A percentile compares a stretch with the other conserved stretches of the same genome.
These are phyloP conservation scores for Cephalopachus bancanus DNA, from an alignment of 2,797 vertebrate species.

Conservation along the genomic window DNA sequence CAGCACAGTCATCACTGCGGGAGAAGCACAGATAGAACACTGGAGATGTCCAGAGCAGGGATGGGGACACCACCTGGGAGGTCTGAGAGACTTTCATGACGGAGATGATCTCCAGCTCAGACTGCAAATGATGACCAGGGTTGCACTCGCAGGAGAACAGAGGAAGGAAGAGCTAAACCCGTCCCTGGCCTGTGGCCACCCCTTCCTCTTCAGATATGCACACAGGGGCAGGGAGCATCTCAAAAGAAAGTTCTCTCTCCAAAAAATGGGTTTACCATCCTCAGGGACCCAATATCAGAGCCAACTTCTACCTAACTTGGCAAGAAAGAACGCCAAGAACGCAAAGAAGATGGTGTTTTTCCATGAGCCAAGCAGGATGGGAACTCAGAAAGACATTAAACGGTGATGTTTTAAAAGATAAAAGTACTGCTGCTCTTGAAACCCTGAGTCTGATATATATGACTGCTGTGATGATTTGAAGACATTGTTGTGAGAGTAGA, in stretches of 20 bases:
- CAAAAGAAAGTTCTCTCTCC: background rate
- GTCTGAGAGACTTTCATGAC: background rate
- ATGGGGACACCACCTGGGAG: background rate
- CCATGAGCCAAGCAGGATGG: background rate
- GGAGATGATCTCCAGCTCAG: background rate
- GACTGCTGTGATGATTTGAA: background rate
- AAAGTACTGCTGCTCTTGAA: background rate
- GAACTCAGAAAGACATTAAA: background rate
- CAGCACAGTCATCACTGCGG: background rate
- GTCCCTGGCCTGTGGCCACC: rapidly evolving
- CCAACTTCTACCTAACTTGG: background rate
- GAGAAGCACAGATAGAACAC: background rate
- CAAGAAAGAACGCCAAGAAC: background rate
- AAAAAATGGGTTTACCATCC: background rate
- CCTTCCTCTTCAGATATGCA: background rate
- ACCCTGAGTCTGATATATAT: background rate
- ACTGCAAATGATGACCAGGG: too few species aligned
- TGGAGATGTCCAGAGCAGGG: background rate
- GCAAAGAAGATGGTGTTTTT: background rate
- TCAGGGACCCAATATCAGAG: background rate
- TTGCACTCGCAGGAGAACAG: rapidly evolving
- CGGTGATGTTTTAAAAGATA: background rate
- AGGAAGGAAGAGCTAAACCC: rapidly evolving
- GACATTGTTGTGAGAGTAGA: background rate
- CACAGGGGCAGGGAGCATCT: rapidly evolving